phyloP scores from a whole-genome alignment of 2,113 vertebrate genomes.

The Pseudolaguvia tuberculata region DNA sequence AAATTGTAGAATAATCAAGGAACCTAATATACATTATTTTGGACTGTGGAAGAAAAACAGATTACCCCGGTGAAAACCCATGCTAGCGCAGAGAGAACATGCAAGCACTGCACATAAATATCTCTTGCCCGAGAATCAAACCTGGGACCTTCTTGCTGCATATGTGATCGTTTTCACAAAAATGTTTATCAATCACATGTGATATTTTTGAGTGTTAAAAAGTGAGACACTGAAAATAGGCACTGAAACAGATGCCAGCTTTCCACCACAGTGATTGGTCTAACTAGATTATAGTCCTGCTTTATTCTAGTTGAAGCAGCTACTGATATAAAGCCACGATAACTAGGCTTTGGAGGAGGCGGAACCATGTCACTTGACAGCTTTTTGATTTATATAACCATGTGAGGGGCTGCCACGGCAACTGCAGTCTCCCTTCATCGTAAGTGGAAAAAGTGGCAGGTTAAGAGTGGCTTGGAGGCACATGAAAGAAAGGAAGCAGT shows the following conservation, averaged over 20 bases:
- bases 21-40: too few species aligned
- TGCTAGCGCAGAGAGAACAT: too few species aligned
- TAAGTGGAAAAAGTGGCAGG: constrained; percentile 30
- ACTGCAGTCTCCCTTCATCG: constrained; percentile 14
- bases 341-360: constrained; percentile 36
- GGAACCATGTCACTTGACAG: constrained; percentile 18
- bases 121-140: too few species aligned
- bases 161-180: too few species aligned
- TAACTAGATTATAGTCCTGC: constrained; percentile 38
- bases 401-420: constrained; percentile 30
- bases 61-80: too few species aligned
- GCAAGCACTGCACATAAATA: too few species aligned
- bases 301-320: constrained; percentile 33
- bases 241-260: neutral
- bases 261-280: constrained; percentile 31
- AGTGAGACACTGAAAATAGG: too few species aligned
- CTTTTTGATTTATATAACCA: constrained; percentile 51
- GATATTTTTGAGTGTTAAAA: too few species aligned
- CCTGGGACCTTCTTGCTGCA: too few species aligned
- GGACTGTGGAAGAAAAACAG: too few species aligned
- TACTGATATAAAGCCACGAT: constrained; percentile 44
- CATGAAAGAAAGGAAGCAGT: constrained; percentile 20
- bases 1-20: too few species aligned
- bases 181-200: too few species aligned
- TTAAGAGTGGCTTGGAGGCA: constrained; percentile 8